These are phyloP conservation scores for Sander vitreus DNA, from an alignment of 2,113 vertebrate species.

Conservation along the genomic window DNA sequence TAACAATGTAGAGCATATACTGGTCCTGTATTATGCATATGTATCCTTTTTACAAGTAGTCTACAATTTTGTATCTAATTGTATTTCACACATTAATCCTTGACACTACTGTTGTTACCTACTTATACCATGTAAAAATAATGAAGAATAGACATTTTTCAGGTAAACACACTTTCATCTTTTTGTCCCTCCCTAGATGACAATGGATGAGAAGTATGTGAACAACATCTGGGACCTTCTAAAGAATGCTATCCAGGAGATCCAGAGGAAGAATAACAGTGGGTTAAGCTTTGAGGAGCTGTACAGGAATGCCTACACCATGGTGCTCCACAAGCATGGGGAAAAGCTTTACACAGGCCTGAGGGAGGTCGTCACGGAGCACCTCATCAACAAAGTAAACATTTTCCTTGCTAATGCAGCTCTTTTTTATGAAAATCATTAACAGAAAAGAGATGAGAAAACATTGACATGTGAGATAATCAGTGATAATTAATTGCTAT, in stretches of 20 bases:
- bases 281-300: conserved; percentile 96
- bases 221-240: conserved; percentile 99
- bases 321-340: conserved; percentile 97
- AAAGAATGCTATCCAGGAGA: conserved; percentile 98
- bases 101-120: not conserved
- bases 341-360: conserved; percentile 96
- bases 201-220: conserved; percentile 99
- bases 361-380: conserved; percentile 96
- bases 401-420: not conserved
- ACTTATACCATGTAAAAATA: not conserved
- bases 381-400: conserved; percentile 96
- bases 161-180: not conserved
- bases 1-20: not conserved
- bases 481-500: not conserved
- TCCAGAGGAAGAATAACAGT: conserved; percentile 98
- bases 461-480: not conserved
- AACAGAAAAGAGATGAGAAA: not conserved
- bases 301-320: conserved; percentile 96
- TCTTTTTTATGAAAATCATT: not conserved
- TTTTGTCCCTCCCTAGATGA: conserved; percentile 86
- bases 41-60: not conserved
- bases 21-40: not conserved
- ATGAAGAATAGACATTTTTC: not conserved
- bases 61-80: no score
- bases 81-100: not conserved